Evolutionary conservation across 2,888 invertebrate genomes (phyloP).

Genomic region (Sceliomorpha sp.): DNA sequence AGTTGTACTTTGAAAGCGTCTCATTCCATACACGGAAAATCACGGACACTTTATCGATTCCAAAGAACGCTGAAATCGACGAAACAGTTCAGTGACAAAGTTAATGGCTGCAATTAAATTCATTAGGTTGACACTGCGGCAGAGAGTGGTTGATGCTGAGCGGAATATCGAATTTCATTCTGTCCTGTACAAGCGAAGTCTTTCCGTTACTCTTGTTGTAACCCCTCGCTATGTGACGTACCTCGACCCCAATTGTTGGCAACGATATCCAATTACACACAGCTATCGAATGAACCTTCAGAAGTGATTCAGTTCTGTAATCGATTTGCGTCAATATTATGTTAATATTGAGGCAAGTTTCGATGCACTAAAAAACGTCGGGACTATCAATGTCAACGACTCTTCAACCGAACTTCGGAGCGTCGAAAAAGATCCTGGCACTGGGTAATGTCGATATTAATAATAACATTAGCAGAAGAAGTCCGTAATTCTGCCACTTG

Average conservation of each 20-base stretch:
- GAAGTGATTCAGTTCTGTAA: constrained; percentile 2
- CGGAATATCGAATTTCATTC: constrained; percentile 9
- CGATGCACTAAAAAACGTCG: too few species aligned
- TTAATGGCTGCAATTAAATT: constrained; percentile 10
- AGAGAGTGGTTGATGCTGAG: constrained; percentile 5
- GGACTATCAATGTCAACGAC: too few species aligned
- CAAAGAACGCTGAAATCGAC: constrained; percentile 1
- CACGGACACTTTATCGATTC: too few species aligned
- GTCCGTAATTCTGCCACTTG: too few species aligned
- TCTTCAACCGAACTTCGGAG: too few species aligned
- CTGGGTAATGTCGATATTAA: too few species aligned
- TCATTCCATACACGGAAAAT: too few species aligned
- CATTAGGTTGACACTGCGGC: constrained; percentile 7
- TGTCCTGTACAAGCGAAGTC: constrained; percentile 11
- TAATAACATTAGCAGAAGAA: too few species aligned
- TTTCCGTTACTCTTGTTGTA: neutral
- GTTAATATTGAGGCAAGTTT: too few species aligned
- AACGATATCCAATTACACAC: constrained; percentile 3
- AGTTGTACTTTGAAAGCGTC: too few species aligned
- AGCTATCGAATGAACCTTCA: constrained; percentile 1
- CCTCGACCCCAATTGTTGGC: constrained; percentile 3
- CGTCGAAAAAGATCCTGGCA: too few species aligned
- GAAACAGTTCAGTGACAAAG: neutral
- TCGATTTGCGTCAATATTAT: too few species aligned
- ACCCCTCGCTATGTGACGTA: constrained; percentile 7